These are phyloP conservation scores for Otis tarda DNA, from an alignment of 2,113 vertebrate species.

Conservation along the genomic window DNA sequence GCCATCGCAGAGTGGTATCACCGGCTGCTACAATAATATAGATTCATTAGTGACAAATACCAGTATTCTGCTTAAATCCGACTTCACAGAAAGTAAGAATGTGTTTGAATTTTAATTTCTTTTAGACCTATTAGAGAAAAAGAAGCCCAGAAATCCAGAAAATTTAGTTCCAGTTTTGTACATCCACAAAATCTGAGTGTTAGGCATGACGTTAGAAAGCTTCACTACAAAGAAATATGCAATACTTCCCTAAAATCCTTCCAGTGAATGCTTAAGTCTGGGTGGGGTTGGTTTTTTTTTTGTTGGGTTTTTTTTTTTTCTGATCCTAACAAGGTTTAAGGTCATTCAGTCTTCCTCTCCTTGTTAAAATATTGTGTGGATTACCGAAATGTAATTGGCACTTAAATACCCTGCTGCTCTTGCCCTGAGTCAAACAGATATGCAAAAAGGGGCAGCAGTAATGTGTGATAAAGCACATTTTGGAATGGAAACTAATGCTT, in stretches of 20 bases:
- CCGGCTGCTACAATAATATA: slow-evolving; percentile 7
- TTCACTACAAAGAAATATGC: not conserved
- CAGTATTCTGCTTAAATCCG: not conserved
- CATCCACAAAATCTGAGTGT: not conserved
- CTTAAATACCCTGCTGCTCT: slow-evolving; percentile 16
- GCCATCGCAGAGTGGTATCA: slow-evolving; percentile 5
- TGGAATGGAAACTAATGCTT: slow-evolving; percentile 65
- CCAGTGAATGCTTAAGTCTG: slow-evolving; percentile 17
- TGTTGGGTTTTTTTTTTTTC: not conserved
- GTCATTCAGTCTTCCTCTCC: slow-evolving; percentile 37
- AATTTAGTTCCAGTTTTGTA: not conserved
- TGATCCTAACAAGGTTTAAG: slow-evolving; percentile 47
- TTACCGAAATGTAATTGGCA: slow-evolving; percentile 21
- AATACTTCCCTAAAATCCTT: slow-evolving; percentile 36
- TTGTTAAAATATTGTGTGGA: slow-evolving; percentile 37
- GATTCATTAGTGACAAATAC: not conserved
- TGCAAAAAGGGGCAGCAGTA: slow-evolving; percentile 45
- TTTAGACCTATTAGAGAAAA: not conserved
- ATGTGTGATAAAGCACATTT: slow-evolving; percentile 61
- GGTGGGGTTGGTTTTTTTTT: no score
- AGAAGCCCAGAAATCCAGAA: not conserved
- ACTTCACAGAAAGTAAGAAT: not conserved
- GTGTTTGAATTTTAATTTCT: not conserved
- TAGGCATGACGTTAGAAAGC: not conserved
- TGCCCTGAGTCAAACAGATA: slow-evolving; percentile 63